These are phyloP conservation scores for Eubasilissa splendida DNA, from an alignment of 2,888 invertebrate species.

Conservation along the genomic window DNA sequence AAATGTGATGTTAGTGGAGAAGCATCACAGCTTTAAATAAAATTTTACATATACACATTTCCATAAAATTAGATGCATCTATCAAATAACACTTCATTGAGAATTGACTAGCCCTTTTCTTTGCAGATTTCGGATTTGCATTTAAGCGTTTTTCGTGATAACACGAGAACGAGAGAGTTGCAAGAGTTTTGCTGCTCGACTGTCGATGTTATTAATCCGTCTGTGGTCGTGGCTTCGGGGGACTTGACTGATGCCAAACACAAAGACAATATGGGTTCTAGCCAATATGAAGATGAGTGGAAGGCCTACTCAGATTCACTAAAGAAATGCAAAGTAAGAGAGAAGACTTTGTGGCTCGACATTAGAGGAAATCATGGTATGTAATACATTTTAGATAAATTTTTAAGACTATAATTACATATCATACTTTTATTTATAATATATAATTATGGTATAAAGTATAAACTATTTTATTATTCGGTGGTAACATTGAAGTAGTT, in stretches of 20 bases:
- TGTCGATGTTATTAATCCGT: conserved; percentile 81
- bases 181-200: conserved; percentile 85
- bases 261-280: conserved; percentile 83
- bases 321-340: conserved; percentile 76
- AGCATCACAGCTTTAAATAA: neutral
- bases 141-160: conserved; percentile 87
- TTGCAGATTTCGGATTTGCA: conserved; percentile 91
- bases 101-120: conserved; percentile 17
- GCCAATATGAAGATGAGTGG: conserved; percentile 89
- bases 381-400: conserved; percentile 29
- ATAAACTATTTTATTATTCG: no score
- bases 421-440: no score
- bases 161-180: conserved; percentile 81
- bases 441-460: no score
- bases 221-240: conserved; percentile 87
- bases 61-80: neutral
- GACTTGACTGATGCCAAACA: conserved; percentile 93
- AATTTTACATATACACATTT: conserved; percentile 4
- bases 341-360: conserved; percentile 88
- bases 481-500: no score
- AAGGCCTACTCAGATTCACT: conserved; percentile 81
- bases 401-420: no score
- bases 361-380: conserved; percentile 94
- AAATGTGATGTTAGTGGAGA: neutral
- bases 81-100: neutral